Evolutionary conservation across 1,140 invertebrate genomes (phyloP).

Genomic region (Nasonia longicornis): DNA sequence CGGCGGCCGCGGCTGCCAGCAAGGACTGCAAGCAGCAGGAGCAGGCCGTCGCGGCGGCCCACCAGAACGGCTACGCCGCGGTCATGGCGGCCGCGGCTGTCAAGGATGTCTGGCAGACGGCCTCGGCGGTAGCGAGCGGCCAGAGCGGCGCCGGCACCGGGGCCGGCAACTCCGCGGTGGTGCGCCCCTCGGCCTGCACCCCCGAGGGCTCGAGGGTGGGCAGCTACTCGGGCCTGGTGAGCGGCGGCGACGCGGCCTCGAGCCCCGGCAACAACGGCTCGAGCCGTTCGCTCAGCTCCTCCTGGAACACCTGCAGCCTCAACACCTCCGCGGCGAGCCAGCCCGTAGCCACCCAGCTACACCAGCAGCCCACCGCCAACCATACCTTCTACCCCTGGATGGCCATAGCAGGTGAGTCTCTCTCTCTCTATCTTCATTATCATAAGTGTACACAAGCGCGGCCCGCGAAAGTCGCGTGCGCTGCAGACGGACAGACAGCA

Average conservation of each 20-base stretch:
- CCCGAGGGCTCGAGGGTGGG: slow-evolving; percentile 81
- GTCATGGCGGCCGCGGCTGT: slow-evolving; percentile 73
- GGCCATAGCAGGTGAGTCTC: slow-evolving; percentile 94
- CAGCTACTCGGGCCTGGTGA: slow-evolving; percentile 75
- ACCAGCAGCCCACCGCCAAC: slow-evolving; percentile 85
- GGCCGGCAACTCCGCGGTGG: slow-evolving; percentile 72
- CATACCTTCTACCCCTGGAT: slow-evolving; percentile 98
- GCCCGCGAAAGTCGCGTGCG: neutral
- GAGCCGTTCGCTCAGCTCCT: slow-evolving; percentile 75
- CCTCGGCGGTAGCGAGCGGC: slow-evolving; percentile 70
- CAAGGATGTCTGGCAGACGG: slow-evolving; percentile 78
- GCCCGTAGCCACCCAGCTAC: slow-evolving; percentile 83
- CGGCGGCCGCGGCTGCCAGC: slow-evolving; percentile 49
- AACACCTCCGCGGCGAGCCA: slow-evolving; percentile 81
- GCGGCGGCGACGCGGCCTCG: slow-evolving; percentile 80
- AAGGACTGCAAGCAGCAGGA: slow-evolving; percentile 76
- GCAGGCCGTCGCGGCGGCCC: slow-evolving; percentile 70
- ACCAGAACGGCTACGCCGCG: slow-evolving; percentile 78
- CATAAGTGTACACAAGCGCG: neutral
- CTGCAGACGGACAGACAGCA: too few relatives aligned
- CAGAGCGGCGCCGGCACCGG: slow-evolving; percentile 70
- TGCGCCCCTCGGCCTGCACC: slow-evolving; percentile 86
- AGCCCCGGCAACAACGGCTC: slow-evolving; percentile 80
- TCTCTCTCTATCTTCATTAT: neutral
- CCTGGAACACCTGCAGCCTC: slow-evolving; percentile 86